Evolutionary conservation across 2,113 vertebrate genomes (phyloP).

Genomic region (Charina bottae): DNA sequence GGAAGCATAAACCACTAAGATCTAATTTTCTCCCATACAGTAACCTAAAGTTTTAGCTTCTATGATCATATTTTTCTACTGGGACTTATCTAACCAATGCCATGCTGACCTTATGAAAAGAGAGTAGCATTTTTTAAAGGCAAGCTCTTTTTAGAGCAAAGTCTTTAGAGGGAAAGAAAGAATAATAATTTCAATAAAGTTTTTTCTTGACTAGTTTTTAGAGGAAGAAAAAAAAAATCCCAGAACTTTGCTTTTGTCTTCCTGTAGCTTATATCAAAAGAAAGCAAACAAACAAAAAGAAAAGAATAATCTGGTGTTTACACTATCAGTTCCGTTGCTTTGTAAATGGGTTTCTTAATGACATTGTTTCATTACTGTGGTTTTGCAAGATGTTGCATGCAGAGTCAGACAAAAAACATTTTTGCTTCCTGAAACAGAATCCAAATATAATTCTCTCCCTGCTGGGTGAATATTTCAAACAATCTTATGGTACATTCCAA

Average conservation of each 20-base stretch:
- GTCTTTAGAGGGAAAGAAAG: not conserved
- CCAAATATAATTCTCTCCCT: not conserved
- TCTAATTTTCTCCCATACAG: not conserved
- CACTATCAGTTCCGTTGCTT: not conserved
- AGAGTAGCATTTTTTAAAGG: not conserved
- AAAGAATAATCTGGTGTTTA: not conserved
- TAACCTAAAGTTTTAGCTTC: conserved; percentile 14
- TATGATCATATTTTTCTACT: not conserved
- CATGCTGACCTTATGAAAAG: not conserved
- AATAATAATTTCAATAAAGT: not conserved
- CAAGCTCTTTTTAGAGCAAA: not conserved
- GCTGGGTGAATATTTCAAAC: not conserved
- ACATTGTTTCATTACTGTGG: not conserved
- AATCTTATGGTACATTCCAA: not conserved
- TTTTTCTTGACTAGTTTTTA: not conserved
- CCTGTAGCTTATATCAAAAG: not conserved
- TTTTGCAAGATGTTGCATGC: not conserved
- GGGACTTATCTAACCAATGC: not conserved
- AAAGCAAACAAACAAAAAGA: not conserved
- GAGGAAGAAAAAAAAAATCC: not conserved
- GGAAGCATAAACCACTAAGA: not conserved
- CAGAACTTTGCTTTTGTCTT: not conserved
- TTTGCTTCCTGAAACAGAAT: not conserved
- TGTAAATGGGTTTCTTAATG: not conserved
- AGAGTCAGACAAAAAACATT: not conserved